A percentile compares a stretch with the other conserved stretches of the same genome.
Evolutionary conservation across 2,888 invertebrate genomes (phyloP).

Genomic region (Pseudococcus jackbeardsleyi): DNA sequence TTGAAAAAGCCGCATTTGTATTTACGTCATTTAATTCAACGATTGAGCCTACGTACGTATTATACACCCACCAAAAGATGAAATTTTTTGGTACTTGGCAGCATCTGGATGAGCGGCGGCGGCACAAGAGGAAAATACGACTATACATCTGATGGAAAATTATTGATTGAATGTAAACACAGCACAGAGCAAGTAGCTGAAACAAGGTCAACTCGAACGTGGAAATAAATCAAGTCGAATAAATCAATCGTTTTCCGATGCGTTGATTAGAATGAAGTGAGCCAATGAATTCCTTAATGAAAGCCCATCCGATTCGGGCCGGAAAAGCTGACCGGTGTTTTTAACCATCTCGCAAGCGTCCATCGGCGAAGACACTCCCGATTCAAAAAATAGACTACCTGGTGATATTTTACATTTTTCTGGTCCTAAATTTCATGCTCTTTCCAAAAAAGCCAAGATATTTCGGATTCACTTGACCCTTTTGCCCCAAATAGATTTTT

Average conservation of each 20-base stretch:
- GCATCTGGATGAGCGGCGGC: neutral
- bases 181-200: neutral
- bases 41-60: neutral
- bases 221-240: constrained; percentile 44
- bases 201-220: constrained; percentile 45
- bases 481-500: no score
- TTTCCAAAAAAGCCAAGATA: no score
- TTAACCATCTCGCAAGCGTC: neutral
- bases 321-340: neutral
- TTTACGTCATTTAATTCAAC: constrained; percentile 27
- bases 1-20: constrained; percentile 14
- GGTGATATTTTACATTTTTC: no score
- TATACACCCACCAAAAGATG: neutral
- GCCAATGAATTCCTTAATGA: neutral
- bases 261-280: constrained; percentile 19
- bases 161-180: constrained; percentile 50
- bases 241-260: constrained; percentile 48
- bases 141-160: constrained; percentile 27
- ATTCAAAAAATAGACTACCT: neutral
- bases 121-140: neutral
- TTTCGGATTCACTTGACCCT: no score
- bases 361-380: neutral
- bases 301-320: neutral
- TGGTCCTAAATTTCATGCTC: no score
- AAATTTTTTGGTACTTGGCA: constrained; percentile 22